These are phyloP conservation scores for Germaria angustata DNA, from an alignment of 2,888 invertebrate genomes.

Conservation along the genomic window DNA sequence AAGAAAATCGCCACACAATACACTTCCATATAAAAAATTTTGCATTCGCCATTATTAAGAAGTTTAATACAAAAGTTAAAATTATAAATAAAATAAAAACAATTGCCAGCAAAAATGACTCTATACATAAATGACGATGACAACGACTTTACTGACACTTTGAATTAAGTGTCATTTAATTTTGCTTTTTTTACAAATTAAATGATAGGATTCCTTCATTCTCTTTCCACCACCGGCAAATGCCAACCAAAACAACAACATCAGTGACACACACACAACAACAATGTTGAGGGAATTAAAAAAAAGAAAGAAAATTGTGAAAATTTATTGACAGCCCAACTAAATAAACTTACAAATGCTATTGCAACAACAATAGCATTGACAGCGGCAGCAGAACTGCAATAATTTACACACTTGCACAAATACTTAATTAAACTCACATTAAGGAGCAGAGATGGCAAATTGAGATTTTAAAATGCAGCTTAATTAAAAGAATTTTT, in stretches of 20 bases:
- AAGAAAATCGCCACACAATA: no score
- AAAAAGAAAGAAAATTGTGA: conserved; percentile 9
- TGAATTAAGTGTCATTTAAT: conserved; percentile 75
- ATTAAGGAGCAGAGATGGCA: neutral
- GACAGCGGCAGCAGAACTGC: neutral
- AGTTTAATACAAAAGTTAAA: conserved; percentile 7
- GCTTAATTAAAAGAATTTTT: neutral
- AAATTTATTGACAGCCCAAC: conserved; percentile 53
- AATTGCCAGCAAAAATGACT: conserved; percentile 41
- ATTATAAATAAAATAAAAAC: conserved; percentile 15
- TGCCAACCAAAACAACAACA: neutral
- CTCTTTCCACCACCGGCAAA: neutral
- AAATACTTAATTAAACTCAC: conserved; percentile 34
- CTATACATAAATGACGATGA: conserved; percentile 31
- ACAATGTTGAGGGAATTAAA: neutral
- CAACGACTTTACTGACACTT: conserved; percentile 72
- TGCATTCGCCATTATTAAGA: neutral
- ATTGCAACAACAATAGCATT: neutral
- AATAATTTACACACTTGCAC: conserved; percentile 18
- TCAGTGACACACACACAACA: neutral
- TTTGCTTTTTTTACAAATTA: conserved; percentile 66
- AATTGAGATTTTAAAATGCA: neutral
- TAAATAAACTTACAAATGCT: conserved; percentile 51
- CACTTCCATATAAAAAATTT: no score
- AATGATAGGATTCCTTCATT: conserved; percentile 24